Conservation (phyloP, 2,113 vertebrate genomes). For the Indicator maculatus region DNA sequence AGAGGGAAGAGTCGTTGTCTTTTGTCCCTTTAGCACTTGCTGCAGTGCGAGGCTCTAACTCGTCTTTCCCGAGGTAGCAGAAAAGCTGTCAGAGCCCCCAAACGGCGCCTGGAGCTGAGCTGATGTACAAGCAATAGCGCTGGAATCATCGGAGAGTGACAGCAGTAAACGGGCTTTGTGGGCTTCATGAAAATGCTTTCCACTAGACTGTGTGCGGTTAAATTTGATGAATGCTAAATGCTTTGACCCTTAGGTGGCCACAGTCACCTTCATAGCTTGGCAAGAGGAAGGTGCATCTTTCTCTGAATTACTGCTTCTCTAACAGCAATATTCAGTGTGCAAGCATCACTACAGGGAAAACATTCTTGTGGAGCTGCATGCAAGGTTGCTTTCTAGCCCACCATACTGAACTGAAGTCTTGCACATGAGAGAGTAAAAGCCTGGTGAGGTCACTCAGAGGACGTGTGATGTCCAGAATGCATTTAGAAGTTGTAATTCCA, state of each 20-base stretch:
- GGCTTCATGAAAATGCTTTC: background rate
- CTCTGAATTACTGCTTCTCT: background rate
- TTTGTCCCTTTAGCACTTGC: background rate
- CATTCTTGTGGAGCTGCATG: fast-evolving
- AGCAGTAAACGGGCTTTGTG: fast-evolving
- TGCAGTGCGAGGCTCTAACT: fast-evolving
- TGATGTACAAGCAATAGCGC: fast-evolving
- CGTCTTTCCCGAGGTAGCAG: fast-evolving
- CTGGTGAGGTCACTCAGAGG: too few species aligned
- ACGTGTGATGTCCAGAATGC: background rate
- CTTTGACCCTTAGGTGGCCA: background rate
- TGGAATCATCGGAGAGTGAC: fast-evolving
- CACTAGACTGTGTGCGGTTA: too few species aligned
- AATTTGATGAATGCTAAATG: background rate
- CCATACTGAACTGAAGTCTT: background rate
- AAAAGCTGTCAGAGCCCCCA: too few species aligned
- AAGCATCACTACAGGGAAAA: fast-evolving
- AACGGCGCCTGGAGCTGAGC: fast-evolving
- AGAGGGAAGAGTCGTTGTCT: background rate
- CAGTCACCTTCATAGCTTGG: background rate
- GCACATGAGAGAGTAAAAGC: too few species aligned
- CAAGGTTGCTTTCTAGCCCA: background rate
- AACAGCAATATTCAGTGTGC: background rate
- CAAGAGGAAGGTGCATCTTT: background rate
- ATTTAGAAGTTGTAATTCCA: background rate